Evolutionary conservation across 2,888 invertebrate genomes (phyloP).

Genomic region (Eupeodes luniger): DNA sequence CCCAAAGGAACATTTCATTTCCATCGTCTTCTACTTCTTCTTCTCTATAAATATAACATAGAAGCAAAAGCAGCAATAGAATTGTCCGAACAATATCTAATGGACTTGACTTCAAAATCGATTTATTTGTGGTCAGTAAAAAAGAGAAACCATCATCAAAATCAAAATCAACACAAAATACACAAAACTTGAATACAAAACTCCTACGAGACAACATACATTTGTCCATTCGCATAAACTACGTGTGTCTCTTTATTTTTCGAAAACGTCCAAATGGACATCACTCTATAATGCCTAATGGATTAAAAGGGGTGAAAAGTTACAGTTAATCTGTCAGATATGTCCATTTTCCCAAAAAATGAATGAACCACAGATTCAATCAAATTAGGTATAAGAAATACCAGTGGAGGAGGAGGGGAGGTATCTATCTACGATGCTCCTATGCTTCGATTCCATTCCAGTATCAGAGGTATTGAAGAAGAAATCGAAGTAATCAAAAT

Average conservation of each 20-base stretch:
- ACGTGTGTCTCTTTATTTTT: background rate
- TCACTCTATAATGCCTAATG: constrained; percentile 45
- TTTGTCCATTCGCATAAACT: background rate
- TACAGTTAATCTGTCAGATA: constrained; percentile 69
- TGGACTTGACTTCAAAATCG: background rate
- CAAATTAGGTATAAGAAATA: constrained; percentile 37
- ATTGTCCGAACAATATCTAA: constrained; percentile 16
- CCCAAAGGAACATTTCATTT: constrained; percentile 15
- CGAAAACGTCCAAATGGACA: constrained; percentile 18
- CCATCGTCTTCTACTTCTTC: background rate
- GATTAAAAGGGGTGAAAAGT: constrained; percentile 72
- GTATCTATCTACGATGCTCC: too few relatives aligned
- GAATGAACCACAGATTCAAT: constrained; percentile 67
- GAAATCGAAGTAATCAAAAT: background rate
- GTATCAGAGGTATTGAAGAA: background rate
- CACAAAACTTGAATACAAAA: constrained; percentile 12
- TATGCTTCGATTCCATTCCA: background rate
- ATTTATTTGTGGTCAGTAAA: constrained; percentile 6
- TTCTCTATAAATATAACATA: too few relatives aligned
- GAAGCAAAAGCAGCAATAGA: background rate
- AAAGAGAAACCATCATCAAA: background rate
- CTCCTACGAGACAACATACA: background rate
- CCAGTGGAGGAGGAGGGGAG: too few relatives aligned
- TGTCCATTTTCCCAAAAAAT: constrained; percentile 48
- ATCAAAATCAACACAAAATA: constrained; percentile 19